Percentiles rank a stretch among this genome's conserved stretches.
Evolutionary conservation across 1,140 invertebrate species (phyloP).

Genomic region (Euborellia annulipes): DNA sequence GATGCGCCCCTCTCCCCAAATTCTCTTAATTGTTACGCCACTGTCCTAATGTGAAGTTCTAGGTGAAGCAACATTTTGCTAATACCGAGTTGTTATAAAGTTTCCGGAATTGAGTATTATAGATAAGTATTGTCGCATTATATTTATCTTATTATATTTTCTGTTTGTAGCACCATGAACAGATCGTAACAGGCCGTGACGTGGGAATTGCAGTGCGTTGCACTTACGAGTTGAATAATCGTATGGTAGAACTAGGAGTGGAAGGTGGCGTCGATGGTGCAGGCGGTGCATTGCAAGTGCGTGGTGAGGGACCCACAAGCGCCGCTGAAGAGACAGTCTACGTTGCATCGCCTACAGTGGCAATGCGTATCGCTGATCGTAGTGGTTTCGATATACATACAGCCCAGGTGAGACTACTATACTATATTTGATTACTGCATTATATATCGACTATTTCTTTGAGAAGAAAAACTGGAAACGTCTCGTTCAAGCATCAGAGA

Average conservation of each 20-base stretch:
- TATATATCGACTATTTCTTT: no score
- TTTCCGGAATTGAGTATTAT: no score
- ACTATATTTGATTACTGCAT: no score
- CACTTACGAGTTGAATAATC: conserved; percentile 34
- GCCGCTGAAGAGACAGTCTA: conserved; percentile 28
- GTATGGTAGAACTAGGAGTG: conserved; percentile 30
- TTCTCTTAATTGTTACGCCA: no score
- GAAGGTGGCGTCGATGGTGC: conserved; percentile 26
- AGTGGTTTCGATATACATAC: conserved; percentile 29
- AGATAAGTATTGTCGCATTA: no score
- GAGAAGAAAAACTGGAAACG: no score
- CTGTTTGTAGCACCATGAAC: conserved; percentile 39
- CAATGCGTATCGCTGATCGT: conserved; percentile 34
- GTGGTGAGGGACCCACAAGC: conserved; percentile 2
- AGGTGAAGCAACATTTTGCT: no score
- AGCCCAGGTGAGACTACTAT: conserved; percentile 26
- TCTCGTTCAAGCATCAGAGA: no score
- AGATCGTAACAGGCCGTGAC: conserved; percentile 37
- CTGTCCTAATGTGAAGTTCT: no score
- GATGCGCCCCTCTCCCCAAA: no score
- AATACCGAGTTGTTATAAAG: no score
- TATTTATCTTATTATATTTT: no score
- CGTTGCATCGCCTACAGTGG: conserved; percentile 34
- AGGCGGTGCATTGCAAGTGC: conserved; percentile 10
- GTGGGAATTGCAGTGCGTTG: conserved; percentile 34